Conservation (phyloP, 1,140 invertebrate species). For the Scaptomyza pallida region DNA sequence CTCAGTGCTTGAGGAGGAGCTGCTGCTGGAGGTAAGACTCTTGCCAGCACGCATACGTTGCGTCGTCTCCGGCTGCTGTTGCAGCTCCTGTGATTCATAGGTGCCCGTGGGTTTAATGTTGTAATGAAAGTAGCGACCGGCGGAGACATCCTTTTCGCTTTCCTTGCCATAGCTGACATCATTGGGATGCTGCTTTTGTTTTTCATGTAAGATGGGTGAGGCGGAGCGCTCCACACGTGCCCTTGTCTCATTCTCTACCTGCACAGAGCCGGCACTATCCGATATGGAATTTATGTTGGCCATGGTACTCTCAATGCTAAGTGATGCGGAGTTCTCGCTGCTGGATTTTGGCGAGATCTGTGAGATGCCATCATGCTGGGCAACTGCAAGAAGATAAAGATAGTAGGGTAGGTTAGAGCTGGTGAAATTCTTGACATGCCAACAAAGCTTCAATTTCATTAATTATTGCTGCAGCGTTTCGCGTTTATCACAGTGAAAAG, state of each 20-base stretch:
- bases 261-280: constrained; percentile 11
- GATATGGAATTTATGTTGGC: constrained; percentile 44
- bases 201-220: constrained; percentile 72
- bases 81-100: constrained; percentile 43
- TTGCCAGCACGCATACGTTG: constrained; percentile 64
- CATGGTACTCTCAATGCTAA: constrained; percentile 71
- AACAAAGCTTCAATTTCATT: constrained; percentile 32
- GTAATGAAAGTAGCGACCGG: constrained; percentile 79
- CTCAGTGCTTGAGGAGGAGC: constrained; percentile 30
- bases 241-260: constrained; percentile 68
- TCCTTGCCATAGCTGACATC: constrained; percentile 61
- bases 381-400: constrained; percentile 50
- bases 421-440: constrained; percentile 34
- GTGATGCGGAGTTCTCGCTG: constrained; percentile 31
- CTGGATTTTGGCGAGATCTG: constrained; percentile 83
- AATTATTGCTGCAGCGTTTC: constrained; percentile 26
- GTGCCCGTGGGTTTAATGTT: constrained; percentile 82
- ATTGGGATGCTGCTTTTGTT: constrained; percentile 56
- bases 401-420: neutral
- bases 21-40: constrained; percentile 36
- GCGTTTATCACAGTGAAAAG: constrained; percentile 40
- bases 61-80: constrained; percentile 61
- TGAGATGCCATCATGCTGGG: constrained; percentile 70
- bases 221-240: constrained; percentile 74
- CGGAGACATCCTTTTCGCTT: constrained; percentile 61